Percentiles rank a stretch among this genome's conserved stretches.
These are phyloP conservation scores for Procapra przewalskii DNA, from an alignment of 2,113 vertebrate species.

Conservation along the genomic window DNA sequence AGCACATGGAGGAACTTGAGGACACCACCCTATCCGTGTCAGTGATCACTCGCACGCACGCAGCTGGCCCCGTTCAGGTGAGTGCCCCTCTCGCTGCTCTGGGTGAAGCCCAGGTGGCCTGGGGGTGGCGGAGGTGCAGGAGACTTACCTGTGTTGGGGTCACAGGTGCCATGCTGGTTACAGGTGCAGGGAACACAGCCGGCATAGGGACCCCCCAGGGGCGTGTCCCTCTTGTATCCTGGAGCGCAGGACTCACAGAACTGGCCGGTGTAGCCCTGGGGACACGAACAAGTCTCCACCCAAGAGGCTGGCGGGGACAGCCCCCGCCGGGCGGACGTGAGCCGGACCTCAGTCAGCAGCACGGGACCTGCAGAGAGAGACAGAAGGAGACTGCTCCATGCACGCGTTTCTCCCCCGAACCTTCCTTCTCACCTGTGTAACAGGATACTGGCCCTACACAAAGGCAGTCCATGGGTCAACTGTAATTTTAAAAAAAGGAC, in stretches of 20 bases:
- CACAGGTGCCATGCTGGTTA: slow-evolving; percentile 89
- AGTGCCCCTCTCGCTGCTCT: fast-evolving
- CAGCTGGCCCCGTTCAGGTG: not conserved
- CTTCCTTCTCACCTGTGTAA: fast-evolving
- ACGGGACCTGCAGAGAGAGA: slow-evolving; percentile 79
- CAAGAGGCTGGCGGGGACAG: slow-evolving; percentile 74
- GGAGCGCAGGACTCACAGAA: slow-evolving; percentile 89
- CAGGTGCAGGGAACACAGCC: slow-evolving; percentile 90
- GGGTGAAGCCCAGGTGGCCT: not conserved
- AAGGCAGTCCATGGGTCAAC: not conserved
- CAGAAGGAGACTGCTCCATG: fast-evolving
- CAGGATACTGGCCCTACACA: not conserved
- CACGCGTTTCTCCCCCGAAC: fast-evolving
- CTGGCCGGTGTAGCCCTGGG: slow-evolving; percentile 84
- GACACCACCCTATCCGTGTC: fast-evolving
- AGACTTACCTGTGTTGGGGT: slow-evolving; percentile 87
- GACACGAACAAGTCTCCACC: slow-evolving; percentile 92
- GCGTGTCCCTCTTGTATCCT: slow-evolving; percentile 86
- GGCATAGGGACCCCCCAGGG: slow-evolving; percentile 75
- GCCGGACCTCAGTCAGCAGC: slow-evolving; percentile 81
- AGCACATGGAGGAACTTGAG: fast-evolving
- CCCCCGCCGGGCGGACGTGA: slow-evolving; percentile 80
- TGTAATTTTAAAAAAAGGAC: not conserved
- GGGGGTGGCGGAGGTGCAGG: fast-evolving
- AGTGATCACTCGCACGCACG: not conserved